phyloP scores from a whole-genome alignment of 2,888 invertebrate species.

The Uropetala carovei region DNA sequence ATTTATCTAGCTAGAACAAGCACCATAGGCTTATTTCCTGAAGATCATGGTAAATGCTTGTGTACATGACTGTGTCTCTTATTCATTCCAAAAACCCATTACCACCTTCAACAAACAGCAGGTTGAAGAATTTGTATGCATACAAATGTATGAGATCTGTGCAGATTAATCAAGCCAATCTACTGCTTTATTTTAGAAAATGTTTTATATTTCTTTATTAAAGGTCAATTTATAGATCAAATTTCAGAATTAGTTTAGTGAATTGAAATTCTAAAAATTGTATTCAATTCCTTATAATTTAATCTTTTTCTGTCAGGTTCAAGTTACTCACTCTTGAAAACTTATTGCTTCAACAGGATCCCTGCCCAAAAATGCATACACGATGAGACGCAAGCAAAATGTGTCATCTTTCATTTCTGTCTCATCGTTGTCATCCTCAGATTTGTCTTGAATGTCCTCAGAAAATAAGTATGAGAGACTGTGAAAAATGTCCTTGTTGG shows the following conservation, averaged over 20 bases:
- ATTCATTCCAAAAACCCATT: no score
- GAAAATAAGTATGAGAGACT: neutral
- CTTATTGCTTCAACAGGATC: neutral
- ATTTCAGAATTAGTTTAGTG: neutral
- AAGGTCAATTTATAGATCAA: no score
- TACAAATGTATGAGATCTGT: no score
- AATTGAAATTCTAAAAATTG: neutral
- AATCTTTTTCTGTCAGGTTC: neutral
- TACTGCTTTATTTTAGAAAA: no score
- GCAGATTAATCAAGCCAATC: no score
- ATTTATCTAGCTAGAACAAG: neutral
- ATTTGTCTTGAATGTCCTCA: neutral
- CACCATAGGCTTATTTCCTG: neutral
- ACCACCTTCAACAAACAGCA: no score
- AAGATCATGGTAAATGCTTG: no score
- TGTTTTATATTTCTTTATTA: no score
- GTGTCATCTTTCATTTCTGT: neutral
- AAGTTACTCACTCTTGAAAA: neutral
- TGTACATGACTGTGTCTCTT: no score
- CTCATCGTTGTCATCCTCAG: neutral
- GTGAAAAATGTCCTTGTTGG: neutral
- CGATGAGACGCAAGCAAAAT: neutral
- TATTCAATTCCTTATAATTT: neutral
- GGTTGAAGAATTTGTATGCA: no score
- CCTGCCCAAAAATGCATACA: neutral